Base-by-base conservation (phyloP, 2,113 vertebrate genomes). In the Macquaria australasica region DNA sequence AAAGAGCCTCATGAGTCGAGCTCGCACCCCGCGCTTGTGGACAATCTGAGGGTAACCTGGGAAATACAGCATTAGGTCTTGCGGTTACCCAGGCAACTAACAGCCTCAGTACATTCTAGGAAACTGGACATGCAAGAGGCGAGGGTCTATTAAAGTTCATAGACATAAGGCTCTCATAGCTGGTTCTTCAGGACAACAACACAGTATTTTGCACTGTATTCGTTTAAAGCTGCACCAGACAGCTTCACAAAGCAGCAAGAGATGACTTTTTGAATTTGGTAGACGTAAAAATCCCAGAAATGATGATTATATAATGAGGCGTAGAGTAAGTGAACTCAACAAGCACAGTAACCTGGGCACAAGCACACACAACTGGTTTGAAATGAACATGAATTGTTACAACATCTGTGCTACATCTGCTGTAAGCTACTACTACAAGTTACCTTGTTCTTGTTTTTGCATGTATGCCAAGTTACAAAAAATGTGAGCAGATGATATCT, bases 1-100 rank as follows among this genome's bases (percentile, higher is more conserved):
- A 84, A 98, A 97, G 93, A 99, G 96, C 95, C 97, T 97, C 97
- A 96, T 94, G 96, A 99, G 97, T 55, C 97, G 96, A 94, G 97
- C 97, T 96, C 97, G 97, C 96, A 98, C 95, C 87, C 97, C 97
- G 91, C 94, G 95, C 94, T 96, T 97, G 96, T 95, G 92, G 95
- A 93, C 95, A 95, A 95, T 96, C 97, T 96, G 96, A 92, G 96
- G 95, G 95, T 97, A 97, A 97, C 96, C 98, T 99, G 96, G 95
- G 96, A 97, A 94, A 98, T 95, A 97, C 53, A 97, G 87, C 81
- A 85, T 95, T 84, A 94, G 92, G 87, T 89, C 84, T 93, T 21
- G 90, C 62, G 34, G 87, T 92, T 90, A 90, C 89, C 87, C 25
- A 31, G 85, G 87, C 67, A 86, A 89, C 86, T 34, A 51, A 87